phyloP scores from a whole-genome alignment of 2,113 vertebrate genomes.

The Lasiurus cinereus region DNA sequence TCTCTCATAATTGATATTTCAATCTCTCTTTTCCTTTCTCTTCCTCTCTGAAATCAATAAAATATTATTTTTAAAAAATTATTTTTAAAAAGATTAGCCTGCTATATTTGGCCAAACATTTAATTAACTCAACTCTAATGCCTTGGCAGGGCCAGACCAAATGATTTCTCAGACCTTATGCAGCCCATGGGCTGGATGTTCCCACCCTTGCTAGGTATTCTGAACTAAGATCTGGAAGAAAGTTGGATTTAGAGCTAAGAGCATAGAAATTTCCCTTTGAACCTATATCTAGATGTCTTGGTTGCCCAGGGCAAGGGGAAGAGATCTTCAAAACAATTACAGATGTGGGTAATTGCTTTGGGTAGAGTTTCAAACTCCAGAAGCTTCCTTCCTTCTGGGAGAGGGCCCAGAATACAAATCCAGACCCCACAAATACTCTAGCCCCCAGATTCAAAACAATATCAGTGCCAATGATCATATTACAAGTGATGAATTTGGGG shows the following conservation, averaged over 20 bases:
- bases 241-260: constrained; percentile 22
- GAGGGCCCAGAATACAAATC: constrained; percentile 24
- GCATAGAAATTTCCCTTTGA: constrained; percentile 20
- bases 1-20: no score
- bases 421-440: not conserved
- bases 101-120: no score
- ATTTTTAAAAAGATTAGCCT: no score
- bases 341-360: not conserved
- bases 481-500: not conserved
- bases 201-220: not conserved
- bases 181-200: no score
- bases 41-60: no score
- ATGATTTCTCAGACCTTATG: no score
- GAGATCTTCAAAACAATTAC: not conserved
- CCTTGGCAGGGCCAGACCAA: no score
- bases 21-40: no score
- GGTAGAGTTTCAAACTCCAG: not conserved
- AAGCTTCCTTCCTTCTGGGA: not conserved
- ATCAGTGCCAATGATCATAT: not conserved
- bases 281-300: not conserved
- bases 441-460: not conserved
- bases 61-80: no score
- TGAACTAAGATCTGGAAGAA: constrained; percentile 50
- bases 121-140: no score
- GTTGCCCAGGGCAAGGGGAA: not conserved